A percentile compares a stretch with the other conserved stretches of the same genome.
These are phyloP conservation scores for Accipiter virgatus DNA, from an alignment of 2,113 vertebrate species.

Conservation along the genomic window DNA sequence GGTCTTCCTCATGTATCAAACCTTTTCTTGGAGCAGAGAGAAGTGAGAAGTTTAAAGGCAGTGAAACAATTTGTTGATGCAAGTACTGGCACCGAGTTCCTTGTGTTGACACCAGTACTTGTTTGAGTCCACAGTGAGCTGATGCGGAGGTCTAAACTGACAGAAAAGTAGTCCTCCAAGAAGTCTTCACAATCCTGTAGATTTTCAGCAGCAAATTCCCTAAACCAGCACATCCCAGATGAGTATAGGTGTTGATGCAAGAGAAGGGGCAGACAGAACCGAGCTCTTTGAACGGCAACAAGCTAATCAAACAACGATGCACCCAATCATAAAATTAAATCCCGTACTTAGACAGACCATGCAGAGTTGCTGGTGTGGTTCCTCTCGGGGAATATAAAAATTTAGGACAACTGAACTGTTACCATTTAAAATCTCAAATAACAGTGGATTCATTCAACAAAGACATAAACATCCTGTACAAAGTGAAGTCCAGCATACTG, in stretches of 20 bases:
- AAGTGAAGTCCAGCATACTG: neutral
- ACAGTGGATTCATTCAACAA: neutral
- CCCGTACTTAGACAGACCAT: accelerated
- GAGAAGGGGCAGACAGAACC: neutral
- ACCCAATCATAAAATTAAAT: neutral
- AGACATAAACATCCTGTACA: neutral
- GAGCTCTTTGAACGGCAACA: neutral
- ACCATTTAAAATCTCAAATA: neutral
- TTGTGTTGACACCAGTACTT: neutral
- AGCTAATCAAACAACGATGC: neutral
- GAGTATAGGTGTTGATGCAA: neutral
- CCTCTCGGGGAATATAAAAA: neutral
- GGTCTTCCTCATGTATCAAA: neutral
- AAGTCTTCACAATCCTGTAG: neutral
- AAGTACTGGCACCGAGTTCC: neutral
- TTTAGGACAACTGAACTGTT: neutral
- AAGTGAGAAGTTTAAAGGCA: neutral
- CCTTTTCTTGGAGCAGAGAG: neutral
- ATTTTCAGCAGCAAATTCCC: neutral
- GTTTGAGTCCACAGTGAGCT: neutral
- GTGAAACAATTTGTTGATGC: neutral
- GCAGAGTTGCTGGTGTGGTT: neutral
- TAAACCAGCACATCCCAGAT: neutral
- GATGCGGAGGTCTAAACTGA: neutral
- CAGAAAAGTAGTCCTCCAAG: neutral